Evolutionary conservation across 2,888 invertebrate species (phyloP), one percentile per base, ranked within the genome.

Genomic region (Petrolisthes manimaculis): DNA sequence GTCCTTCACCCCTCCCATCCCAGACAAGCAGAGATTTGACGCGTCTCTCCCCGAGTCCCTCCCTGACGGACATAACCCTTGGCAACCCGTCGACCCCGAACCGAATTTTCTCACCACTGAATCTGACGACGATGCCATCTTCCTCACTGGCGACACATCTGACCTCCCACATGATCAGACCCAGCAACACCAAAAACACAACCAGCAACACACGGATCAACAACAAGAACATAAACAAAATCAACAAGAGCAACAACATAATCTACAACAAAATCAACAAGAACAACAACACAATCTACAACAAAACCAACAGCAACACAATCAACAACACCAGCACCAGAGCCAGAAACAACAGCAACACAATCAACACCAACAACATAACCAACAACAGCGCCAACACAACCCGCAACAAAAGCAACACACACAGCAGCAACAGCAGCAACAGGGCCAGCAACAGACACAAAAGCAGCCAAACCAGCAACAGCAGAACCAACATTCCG

Each of bases 101-200:
- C 18, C 24, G 12, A 56, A 61, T 67, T 61, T 37, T 12, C 14
- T 51, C 67, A 67, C 53, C n/a, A 61, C 75, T 5, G 18, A 67
- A 3, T 51, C 18, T 0, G 21, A 79, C 14, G 61, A 79, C 3
- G 85, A 85, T 6, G 53, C 77, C 8, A 21, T 85, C 24, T 79
- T 79, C 56, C n/a, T 85, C 69, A 85, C 67, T 21, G 79, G 24
- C n/a, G 85, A 85, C 85, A n/a, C 61, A 18, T 14, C 54, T 24
- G 14, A 18, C 56, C 61, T 78, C 77, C n/a, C 53, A 67, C n/a
- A 12, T 4, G n/a, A 24, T 18, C 4, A 55, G 51, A n/a, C 71
- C 69, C 71, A 24, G 53, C 12, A 18, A 53, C 69, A 67, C 5
- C 14, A 37, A 14, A 37, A 67, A 61, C 81, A 56, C 55, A 18